Evolutionary conservation across 2,888 invertebrate genomes (phyloP), one percentile per base, ranked within the genome.

Genomic region (Allacma fusca): DNA sequence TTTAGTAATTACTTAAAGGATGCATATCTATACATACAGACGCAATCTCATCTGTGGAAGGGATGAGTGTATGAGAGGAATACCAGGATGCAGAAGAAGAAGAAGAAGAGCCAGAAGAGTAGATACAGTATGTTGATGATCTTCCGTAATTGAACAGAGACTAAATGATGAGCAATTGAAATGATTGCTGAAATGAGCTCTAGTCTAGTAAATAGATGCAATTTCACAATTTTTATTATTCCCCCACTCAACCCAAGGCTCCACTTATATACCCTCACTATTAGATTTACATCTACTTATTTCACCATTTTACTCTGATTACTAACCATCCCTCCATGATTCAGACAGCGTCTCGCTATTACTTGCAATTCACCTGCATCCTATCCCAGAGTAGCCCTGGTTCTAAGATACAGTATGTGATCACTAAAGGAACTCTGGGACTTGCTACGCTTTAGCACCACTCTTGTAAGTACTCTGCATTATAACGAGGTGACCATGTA

Each of bases 161-260:
- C 50, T 50, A 50, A 50, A 50, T 50, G 50, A 50, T 50, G 50
- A 50, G 50, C 50, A 50, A 50, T 50, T 50, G 50, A 50, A 50
- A 50, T 50, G 50, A 50, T 50, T 50, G 50, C 50, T 50, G 50
- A 50, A 50, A 50, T 50, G 50, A 50, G n/a, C 50, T 50, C 50
- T 50, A 50, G 50, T 50, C 50, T 5, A 50, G 50, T 50, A 50
- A 50, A 50, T 50, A 50, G 50, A 50, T 50, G 50, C 50, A 19
- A 50, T 50, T 50, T 50, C 50, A 50, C 50, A 50, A 50, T 50
- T 50, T 50, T 50, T 50, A 50, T 50, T 50, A n/a, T n/a, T n/a
- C n/a, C n/a, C 50, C 19, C 4, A 4, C 9, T 34, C 34, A 34
- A 34, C 34, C n/a, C 1, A 50, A 19, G n/a, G 50, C 50, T 50